Base-by-base conservation (phyloP, 2,797 vertebrate genomes). In the Orestias chungarensis region DNA sequence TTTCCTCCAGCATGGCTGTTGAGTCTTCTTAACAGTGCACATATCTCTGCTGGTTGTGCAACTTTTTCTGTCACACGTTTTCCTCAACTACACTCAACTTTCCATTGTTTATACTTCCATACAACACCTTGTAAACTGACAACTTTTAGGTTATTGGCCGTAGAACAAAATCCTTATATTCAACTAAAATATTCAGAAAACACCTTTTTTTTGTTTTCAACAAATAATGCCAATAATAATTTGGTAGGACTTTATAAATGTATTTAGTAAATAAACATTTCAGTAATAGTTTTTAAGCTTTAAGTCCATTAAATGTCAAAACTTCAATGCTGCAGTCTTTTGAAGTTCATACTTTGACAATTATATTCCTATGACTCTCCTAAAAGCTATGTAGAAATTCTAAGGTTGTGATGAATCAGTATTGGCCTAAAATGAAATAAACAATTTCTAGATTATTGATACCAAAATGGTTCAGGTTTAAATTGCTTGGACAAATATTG, bases 361-460 rank as follows among this genome's bases (percentile, higher is more conserved):
- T 10, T 35, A 40, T 10, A 15, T 11, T 42, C 59, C 35, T 61
- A 12, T 61, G 57, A 61, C 29, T 61, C 35, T 62, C 59, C 42
- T 6, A 62, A 62, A 40, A 25, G 6, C 23, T 15, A 15, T 42
- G 35, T 15, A 8, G 35, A 62, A 25, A 25, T 33, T 57, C 31
- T 23, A 12, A 62, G 12, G 38, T 61, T 6, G 23, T 38, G 35
- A 61, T 42, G 59, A 62, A 40, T 62, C 59, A 62, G 23, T 62
- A 5, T 25, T 62, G 35, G 59, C 7, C 59, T 66, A 20, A 66
- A 49, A 66, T 46, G 27, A 29, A 54, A 27, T 7, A 14, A 3
- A 46, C 18, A 62, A 57, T 43, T 66, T 71, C 67, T 71, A 49
- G 35, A 29, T 4, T 66, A 17, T 40, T 52, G 20, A 71, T 62